These are phyloP conservation scores for Lycodopsis pacificus DNA, from an alignment of 2,797 vertebrate species.

Conservation along the genomic window DNA sequence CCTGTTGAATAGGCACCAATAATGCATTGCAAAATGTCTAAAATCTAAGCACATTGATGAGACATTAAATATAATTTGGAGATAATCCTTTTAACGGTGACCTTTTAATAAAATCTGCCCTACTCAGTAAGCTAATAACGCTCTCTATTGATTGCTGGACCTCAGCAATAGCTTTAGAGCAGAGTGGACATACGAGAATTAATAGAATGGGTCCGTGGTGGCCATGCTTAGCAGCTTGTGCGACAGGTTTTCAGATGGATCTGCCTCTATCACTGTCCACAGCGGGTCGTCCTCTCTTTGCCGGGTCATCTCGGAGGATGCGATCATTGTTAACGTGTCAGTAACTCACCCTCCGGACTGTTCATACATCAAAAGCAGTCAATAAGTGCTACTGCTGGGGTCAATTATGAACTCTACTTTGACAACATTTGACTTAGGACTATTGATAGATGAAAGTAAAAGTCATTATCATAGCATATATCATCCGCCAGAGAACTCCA, in stretches of 20 bases:
- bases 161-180: conserved; percentile 2
- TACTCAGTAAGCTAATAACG: background rate
- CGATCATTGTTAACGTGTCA: conserved; percentile 54
- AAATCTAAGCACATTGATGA: background rate
- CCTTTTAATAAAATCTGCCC: conserved; percentile 28
- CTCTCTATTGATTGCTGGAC: conserved; percentile 19
- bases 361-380: conserved; percentile 64
- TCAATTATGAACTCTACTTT: conserved; percentile 29
- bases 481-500: background rate
- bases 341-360: conserved; percentile 18
- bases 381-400: conserved; percentile 47
- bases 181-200: background rate
- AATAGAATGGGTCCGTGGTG: background rate
- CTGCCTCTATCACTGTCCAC: background rate
- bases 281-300: conserved; percentile 42
- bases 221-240: background rate
- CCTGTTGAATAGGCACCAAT: background rate
- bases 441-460: conserved; percentile 24
- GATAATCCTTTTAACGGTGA: conserved; percentile 11
- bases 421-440: conserved; percentile 24
- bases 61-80: conserved; percentile 8
- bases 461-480: conserved; percentile 7
- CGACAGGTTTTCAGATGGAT: conserved; percentile 34
- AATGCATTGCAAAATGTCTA: conserved; percentile 1
- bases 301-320: conserved; percentile 52